Conservation (phyloP, 1,140 invertebrate genomes). For the Muscidifurax raptorellus region DNA sequence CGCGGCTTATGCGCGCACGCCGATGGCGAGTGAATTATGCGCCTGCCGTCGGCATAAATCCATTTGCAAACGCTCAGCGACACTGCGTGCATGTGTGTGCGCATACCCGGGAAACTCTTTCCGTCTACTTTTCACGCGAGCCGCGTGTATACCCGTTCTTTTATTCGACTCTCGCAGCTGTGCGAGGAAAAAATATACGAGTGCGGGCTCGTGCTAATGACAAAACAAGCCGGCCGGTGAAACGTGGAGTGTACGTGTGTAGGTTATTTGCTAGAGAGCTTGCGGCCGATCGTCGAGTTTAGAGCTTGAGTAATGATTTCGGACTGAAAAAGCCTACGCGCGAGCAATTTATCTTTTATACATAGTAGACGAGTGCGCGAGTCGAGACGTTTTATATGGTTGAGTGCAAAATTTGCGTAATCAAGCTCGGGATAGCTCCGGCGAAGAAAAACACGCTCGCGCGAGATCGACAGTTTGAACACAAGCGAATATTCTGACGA, state of each 20-base stretch:
- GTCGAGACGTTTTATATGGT: neutral
- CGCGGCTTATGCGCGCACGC: constrained; percentile 51
- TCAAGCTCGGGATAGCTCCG: neutral
- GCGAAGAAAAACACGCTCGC: neutral
- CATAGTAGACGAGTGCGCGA: neutral
- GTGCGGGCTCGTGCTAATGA: neutral
- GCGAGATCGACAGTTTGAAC: neutral
- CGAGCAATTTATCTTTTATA: neutral
- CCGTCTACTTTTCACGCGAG: neutral
- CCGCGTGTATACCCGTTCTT: neutral
- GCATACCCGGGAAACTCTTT: neutral
- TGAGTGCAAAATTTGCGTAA: neutral
- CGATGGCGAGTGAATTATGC: constrained; percentile 59
- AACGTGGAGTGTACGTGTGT: neutral
- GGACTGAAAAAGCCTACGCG: neutral
- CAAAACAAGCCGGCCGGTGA: neutral
- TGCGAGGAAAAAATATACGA: neutral
- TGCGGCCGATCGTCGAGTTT: too few species aligned
- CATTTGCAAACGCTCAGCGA: constrained; percentile 56
- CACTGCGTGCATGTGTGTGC: neutral
- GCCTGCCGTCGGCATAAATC: constrained; percentile 57
- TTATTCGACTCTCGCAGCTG: neutral
- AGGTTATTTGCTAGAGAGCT: neutral
- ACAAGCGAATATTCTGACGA: neutral
- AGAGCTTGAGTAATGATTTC: neutral